A percentile compares a stretch with the other conserved stretches of the same genome.
Conservation (phyloP, 2,113 vertebrate genomes). For the Romanogobio albipinnatus region DNA sequence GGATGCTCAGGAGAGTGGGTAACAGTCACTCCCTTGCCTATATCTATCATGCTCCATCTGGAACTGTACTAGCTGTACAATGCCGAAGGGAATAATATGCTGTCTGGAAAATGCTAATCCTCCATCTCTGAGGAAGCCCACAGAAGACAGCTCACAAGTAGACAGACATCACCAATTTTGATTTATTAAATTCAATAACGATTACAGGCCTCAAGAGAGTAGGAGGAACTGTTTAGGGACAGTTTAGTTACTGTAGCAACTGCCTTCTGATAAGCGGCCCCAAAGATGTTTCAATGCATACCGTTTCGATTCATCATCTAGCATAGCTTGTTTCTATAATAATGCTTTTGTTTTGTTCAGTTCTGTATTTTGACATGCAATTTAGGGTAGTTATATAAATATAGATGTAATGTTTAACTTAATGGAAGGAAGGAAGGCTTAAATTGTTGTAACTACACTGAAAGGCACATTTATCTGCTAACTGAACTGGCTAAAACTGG, state of each 20-base stretch:
- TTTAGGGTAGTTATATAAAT: constrained; percentile 4
- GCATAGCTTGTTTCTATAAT: not conserved
- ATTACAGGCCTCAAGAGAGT: constrained; percentile 72
- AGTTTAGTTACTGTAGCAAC: constrained; percentile 19
- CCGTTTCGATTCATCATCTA: not conserved
- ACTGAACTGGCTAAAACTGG: constrained; percentile 47
- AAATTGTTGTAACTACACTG: not conserved
- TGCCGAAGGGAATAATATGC: constrained; percentile 53
- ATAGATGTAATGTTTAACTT: not conserved
- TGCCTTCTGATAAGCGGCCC: constrained; percentile 11
- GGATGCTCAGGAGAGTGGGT: constrained; percentile 68
- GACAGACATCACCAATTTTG: constrained; percentile 76
- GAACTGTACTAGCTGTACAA: constrained; percentile 58
- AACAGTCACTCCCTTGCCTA: constrained; percentile 70
- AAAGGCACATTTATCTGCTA: not conserved
- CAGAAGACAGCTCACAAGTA: constrained; percentile 72
- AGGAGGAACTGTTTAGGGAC: constrained; percentile 32
- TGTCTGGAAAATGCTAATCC: constrained; percentile 74
- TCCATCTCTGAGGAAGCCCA: constrained; percentile 71
- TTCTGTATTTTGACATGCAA: not conserved
- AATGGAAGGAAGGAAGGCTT: not conserved
- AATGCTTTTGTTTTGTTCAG: not conserved
- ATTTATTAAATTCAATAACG: constrained; percentile 81
- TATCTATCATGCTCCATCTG: constrained; percentile 73
- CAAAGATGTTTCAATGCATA: not conserved